phyloP scores from a whole-genome alignment of 2,113 vertebrate genomes.

The Heloderma charlesbogerti region DNA sequence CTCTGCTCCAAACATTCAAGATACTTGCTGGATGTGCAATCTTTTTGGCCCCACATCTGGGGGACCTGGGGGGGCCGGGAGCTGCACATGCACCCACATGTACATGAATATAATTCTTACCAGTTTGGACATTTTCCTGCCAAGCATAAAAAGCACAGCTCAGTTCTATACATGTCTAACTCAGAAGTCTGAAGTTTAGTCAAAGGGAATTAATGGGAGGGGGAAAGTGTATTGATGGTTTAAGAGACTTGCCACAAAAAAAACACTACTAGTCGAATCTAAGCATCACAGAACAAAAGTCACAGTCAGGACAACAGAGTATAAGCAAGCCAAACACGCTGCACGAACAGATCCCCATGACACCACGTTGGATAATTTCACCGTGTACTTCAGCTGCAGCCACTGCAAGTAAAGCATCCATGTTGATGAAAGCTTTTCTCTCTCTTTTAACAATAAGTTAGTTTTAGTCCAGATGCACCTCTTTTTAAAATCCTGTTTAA shows the following conservation, averaged over 20 bases:
- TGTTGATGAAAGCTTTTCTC: neutral
- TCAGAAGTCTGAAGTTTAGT: too few species aligned
- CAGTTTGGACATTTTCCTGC: too few species aligned
- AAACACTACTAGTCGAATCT: neutral
- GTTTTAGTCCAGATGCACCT: neutral
- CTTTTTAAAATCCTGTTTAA: neutral
- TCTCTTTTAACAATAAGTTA: neutral
- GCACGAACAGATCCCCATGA: neutral
- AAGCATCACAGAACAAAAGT: neutral
- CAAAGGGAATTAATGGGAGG: too few species aligned
- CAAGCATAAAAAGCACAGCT: too few species aligned
- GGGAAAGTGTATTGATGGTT: too few species aligned
- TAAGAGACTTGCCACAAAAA: neutral
- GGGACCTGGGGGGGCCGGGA: too few species aligned
- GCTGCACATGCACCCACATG: too few species aligned
- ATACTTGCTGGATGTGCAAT: neutral
- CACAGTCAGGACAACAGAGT: neutral
- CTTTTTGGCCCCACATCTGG: too few species aligned
- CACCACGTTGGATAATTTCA: neutral
- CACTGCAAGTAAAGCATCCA: neutral
- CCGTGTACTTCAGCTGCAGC: neutral
- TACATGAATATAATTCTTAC: too few species aligned
- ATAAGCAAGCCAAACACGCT: neutral
- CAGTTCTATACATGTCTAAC: too few species aligned
- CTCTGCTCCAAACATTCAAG: neutral